Evolutionary conservation across 2,888 invertebrate genomes (phyloP).

Genomic region (Germaria angustata): DNA sequence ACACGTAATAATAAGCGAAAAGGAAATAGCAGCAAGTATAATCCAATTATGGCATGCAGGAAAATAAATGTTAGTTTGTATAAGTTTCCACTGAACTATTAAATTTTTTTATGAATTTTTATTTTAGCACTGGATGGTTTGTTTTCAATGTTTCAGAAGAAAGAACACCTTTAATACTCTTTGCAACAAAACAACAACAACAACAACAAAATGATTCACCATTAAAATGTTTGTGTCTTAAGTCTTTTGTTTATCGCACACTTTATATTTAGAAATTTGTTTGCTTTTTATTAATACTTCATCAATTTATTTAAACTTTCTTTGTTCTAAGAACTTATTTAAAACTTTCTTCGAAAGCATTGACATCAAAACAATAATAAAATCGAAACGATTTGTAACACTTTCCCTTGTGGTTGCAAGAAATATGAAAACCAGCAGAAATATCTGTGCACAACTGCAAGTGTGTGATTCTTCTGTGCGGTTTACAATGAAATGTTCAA

Average conservation of each 20-base stretch:
- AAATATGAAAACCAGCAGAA: background rate
- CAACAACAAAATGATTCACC: too few species aligned
- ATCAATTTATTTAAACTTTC: background rate
- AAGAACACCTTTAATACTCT: constrained; percentile 70
- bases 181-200: too few species aligned
- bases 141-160: background rate
- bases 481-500: constrained; percentile 25
- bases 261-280: background rate
- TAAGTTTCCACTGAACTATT: too few species aligned
- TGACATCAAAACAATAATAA: constrained; percentile 6
- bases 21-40: constrained; percentile 67
- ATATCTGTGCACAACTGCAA: background rate
- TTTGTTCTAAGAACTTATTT: constrained; percentile 10
- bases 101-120: constrained; percentile 8
- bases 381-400: constrained; percentile 53
- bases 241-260: constrained; percentile 70
- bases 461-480: constrained; percentile 32
- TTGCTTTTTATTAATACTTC: background rate
- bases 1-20: background rate
- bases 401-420: constrained; percentile 60
- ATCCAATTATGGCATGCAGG: constrained; percentile 70
- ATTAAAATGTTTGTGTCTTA: constrained; percentile 68
- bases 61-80: constrained; percentile 9
- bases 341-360: constrained; percentile 48
- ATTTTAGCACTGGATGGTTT: constrained; percentile 4